These are phyloP conservation scores for Microctenopoma stevenorrisi DNA, from an alignment of 2,797 vertebrate genomes.

Conservation along the genomic window DNA sequence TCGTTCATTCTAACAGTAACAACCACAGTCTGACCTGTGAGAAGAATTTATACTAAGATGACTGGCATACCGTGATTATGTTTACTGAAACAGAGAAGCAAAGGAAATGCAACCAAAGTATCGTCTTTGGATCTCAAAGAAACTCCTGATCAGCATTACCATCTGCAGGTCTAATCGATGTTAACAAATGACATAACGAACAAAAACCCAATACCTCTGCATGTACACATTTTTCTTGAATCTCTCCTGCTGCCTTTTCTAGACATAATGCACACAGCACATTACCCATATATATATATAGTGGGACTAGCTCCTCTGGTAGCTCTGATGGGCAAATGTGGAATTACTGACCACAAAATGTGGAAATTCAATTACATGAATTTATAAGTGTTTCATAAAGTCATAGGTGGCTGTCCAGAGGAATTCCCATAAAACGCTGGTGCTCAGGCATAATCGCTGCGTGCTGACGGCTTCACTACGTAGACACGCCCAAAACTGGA, in stretches of 20 bases:
- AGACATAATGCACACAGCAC: conserved; percentile 31
- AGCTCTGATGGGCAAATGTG: conserved; percentile 75
- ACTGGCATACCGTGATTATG: conserved; percentile 21
- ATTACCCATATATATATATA: conserved; percentile 64
- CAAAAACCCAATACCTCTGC: conserved; percentile 24
- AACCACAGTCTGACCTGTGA: conserved; percentile 47
- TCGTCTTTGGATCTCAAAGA: conserved; percentile 4
- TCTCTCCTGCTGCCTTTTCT: not conserved
- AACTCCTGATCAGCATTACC: not conserved
- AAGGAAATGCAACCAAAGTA: not conserved
- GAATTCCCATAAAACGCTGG: conserved; percentile 84
- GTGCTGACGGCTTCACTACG: conserved; percentile 60
- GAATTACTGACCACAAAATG: conserved; percentile 80
- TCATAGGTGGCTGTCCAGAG: conserved; percentile 85
- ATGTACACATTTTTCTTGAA: conserved; percentile 6
- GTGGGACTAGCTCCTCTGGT: conserved; percentile 68
- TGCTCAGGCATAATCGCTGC: conserved; percentile 69
- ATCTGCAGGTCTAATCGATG: not conserved
- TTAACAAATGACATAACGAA: conserved; percentile 27
- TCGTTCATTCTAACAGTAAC: conserved; percentile 35
- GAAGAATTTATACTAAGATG: conserved; percentile 27
- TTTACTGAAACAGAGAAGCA: conserved; percentile 8
- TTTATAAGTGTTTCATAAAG: conserved; percentile 88
- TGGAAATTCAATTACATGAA: conserved; percentile 88
- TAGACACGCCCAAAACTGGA: conserved; percentile 69